Base-by-base conservation (phyloP, 1,140 invertebrate species). In the Physella acuta region DNA sequence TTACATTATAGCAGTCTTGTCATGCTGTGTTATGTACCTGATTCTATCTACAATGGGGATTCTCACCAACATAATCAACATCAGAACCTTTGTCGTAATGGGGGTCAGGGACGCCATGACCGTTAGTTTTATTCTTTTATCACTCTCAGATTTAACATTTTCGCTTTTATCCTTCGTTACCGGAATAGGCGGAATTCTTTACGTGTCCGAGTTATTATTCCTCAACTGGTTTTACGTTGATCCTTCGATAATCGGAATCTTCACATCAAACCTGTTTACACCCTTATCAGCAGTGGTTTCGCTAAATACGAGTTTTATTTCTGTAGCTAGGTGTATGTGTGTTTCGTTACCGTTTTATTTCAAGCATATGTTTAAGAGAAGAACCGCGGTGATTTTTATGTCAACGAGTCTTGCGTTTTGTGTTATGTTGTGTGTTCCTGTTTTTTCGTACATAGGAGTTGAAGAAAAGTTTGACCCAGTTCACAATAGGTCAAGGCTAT, bases 51-150 rank as follows among this genome's bases (percentile, higher is more conserved):
- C 34, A 8, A 5, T 49, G 1, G 61, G 61, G 3, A 26, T 63
- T 14, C 5, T 63, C 20, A 4, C 61, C 44, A 63, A 63, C 24
- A n/a, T 63, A 8, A 44, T 63, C 11, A 63, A 8, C 39, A 63
- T 63, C 31, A 63, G 61, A 30, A 63, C 61, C 2, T 63, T 63
- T 39, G 30, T 63, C 11, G 61, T n/a, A 3, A 63, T 63, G 61
- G 61, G 61, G 16, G 16, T 63, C n/a, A 51, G 11, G 26, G 61
- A 63, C n/a, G 39, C 37, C 5, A 33, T 63, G 5, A 63, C 61
- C 11, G n/a, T 63, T 49, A 49, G 37, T 20, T 60, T 60, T 36
- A 31, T 60, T 2, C 2, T 33, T 24, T 60, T 60, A 33, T 28
- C 58, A 20, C 16, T 60, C 3, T 11, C 34, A 11, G 58, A 60